Base-by-base conservation (phyloP, 2,888 invertebrate genomes). In the Altica lythri region DNA sequence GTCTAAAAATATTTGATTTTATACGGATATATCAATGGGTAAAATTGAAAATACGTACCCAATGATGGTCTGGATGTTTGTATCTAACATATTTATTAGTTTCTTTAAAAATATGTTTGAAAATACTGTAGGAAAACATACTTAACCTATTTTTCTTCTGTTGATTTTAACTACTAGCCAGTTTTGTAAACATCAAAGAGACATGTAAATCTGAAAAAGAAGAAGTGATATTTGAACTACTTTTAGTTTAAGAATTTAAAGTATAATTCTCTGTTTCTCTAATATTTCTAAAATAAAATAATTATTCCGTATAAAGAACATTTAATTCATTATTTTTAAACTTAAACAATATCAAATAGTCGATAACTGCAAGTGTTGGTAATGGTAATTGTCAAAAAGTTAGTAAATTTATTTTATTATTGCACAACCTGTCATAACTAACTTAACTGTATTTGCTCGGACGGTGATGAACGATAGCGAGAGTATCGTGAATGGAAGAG, bases 1-100 rank as follows among this genome's bases (percentile, higher is more conserved):
- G 86, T 82, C 88, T 89, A 66, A 53, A 71, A 69, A 14, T 8
- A 40, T 22, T 45, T 44, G 29, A 25, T 43, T 45, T 29, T 34
- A 34, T 13, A 29, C 14, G 29, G 25, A 34, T 40, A 8, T 3
- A 17, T 47, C 12, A 35, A 9, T 29, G 29, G 2, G 29, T 29
- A n/a, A n/a, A 3, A 25, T 14, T 35, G 8, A 49, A 32, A 47
- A 35, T 10, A 48, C 65, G 57, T 64, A 73, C 73, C 73, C 73
- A 73, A 42, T 73, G 73, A 35, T 70, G 48, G 3, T 68, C 55
- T 34, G 67, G 66, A 63, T 73, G 65, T 62, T 68, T 73, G 42
- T 64, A 66, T 59, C 64, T 61, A 12, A 65, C 55, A 48, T 62
- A 55, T 30, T 32, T 52, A 48, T 61, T 66, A n/a, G 53, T 38